phyloP scores from a whole-genome alignment of 37 sponge, comb jelly and placozoan genomes.

The Mnemiopsis leidyi region DNA sequence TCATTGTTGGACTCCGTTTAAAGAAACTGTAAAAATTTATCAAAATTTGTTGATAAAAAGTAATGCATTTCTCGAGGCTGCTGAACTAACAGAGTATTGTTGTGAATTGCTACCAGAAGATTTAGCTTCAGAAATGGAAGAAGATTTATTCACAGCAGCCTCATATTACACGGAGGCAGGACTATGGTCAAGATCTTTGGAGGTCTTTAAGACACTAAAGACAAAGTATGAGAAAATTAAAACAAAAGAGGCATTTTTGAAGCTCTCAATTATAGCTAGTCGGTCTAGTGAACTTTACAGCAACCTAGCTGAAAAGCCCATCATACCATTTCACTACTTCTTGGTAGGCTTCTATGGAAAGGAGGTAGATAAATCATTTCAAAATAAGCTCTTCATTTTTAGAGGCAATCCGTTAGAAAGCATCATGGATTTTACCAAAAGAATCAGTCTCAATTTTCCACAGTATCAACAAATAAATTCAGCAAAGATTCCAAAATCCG shows the following conservation, averaged over 20 bases:
- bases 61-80: slow-evolving; percentile 13
- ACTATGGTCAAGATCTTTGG: not conserved
- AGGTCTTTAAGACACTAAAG: not conserved
- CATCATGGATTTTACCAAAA: not conserved
- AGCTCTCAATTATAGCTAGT: not conserved
- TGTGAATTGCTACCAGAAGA: not conserved
- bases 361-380: not conserved
- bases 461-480: slow-evolving; percentile 21
- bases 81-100: not conserved
- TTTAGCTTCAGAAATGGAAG: not conserved
- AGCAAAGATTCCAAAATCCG: slow-evolving; percentile 11
- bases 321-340: slow-evolving; percentile 37
- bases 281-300: not conserved
- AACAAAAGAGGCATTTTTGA: not conserved
- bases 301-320: slow-evolving; percentile 55
- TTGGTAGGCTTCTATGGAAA: slow-evolving; percentile 17
- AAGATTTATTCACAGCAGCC: slow-evolving; percentile 13
- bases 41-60: not conserved
- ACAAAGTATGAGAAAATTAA: not conserved
- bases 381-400: slow-evolving; percentile 21
- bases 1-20: slow-evolving; percentile 18
- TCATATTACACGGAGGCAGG: slow-evolving; percentile 41
- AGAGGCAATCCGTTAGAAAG: slow-evolving; percentile 7
- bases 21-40: not conserved
- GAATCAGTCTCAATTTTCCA: not conserved